Conservation (phyloP, 2,113 vertebrate genomes). For the Irena cyanogastra region DNA sequence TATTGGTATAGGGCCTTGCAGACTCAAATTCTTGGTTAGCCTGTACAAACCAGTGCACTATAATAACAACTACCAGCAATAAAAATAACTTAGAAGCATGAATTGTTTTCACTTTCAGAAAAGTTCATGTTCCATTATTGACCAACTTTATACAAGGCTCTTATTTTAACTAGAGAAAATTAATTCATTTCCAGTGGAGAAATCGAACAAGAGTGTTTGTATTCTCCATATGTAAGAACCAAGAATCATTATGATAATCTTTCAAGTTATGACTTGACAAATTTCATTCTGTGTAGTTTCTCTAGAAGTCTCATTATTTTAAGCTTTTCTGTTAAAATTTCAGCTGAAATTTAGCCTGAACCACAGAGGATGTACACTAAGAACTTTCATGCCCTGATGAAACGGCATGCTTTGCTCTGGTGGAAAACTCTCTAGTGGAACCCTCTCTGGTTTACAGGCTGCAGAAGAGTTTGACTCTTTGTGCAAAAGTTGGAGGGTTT, state of each 20-base stretch:
- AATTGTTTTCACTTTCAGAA: background rate
- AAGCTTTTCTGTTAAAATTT: background rate
- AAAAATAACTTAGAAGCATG: background rate
- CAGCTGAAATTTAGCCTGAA: background rate
- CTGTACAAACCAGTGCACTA: background rate
- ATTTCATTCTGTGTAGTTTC: background rate
- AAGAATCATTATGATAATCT: background rate
- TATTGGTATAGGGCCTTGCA: background rate
- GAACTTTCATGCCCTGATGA: background rate
- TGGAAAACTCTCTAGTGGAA: background rate
- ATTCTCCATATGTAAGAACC: background rate
- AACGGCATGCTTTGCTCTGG: background rate
- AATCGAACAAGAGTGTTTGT: background rate
- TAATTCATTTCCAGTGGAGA: background rate
- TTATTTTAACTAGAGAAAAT: background rate
- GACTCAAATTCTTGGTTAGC: background rate
- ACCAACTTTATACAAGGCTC: background rate
- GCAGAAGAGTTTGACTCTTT: background rate
- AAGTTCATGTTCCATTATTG: background rate
- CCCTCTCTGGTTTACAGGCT: background rate
- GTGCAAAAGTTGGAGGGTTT: background rate
- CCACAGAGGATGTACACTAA: background rate
- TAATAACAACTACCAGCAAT: background rate
- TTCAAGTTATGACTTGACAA: background rate
- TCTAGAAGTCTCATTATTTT: background rate